These are phyloP conservation scores for Mythimna albipuncta DNA, from an alignment of 2,888 invertebrate species.

Conservation along the genomic window DNA sequence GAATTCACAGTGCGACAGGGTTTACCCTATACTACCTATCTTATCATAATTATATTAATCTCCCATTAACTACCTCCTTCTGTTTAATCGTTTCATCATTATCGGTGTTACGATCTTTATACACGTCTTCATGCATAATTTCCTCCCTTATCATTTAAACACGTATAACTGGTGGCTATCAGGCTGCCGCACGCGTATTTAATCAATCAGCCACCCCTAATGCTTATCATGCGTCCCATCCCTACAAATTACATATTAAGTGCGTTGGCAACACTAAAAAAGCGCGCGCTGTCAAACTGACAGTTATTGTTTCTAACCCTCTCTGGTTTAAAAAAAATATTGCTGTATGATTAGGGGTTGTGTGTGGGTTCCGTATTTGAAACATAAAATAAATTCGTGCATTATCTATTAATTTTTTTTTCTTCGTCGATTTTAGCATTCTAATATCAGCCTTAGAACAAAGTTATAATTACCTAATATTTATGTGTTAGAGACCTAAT, in stretches of 20 bases:
- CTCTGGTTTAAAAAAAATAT: conserved; percentile 70
- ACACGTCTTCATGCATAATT: conserved; percentile 59
- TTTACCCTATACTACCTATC: no score
- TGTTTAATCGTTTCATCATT: conserved; percentile 4
- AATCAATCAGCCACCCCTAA: conserved; percentile 88
- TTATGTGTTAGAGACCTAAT: no score
- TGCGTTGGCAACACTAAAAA: conserved; percentile 83
- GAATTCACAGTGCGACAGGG: no score
- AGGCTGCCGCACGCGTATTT: conserved; percentile 85
- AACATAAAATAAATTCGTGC: no score
- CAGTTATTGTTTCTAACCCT: conserved; percentile 75
- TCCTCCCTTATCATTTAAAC: conserved; percentile 78
- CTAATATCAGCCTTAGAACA: background rate
- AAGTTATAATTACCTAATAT: no score
- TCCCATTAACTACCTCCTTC: background rate
- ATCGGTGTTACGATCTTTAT: conserved; percentile 41
- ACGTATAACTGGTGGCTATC: conserved; percentile 85
- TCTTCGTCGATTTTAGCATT: background rate
- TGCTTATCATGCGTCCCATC: conserved; percentile 84
- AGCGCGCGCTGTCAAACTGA: conserved; percentile 82
- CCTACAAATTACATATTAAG: conserved; percentile 89
- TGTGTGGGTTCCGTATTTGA: conserved; percentile 41
- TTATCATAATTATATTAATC: no score
- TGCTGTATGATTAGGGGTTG: conserved; percentile 39
- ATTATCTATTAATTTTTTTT: background rate